Base-by-base conservation (phyloP, 2,888 invertebrate genomes). In the Harpalus rufipes region DNA sequence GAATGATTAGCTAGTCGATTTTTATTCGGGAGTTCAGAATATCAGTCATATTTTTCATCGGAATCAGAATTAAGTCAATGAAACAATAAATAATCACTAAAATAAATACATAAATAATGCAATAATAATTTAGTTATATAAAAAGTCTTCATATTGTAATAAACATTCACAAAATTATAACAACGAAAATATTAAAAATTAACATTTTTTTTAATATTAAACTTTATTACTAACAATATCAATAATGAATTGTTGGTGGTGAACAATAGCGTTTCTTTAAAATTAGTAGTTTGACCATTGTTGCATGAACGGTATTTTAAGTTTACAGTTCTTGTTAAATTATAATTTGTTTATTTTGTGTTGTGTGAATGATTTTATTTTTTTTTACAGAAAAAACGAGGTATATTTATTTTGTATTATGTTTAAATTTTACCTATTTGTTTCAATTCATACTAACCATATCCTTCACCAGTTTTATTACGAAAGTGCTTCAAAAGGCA, bases 241-340 rank as follows among this genome's bases (percentile, higher is more conserved):
- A 14, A 59, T 16, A 6, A 59, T 59, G 7, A n/a, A 6, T 14
- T 63, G 16, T n/a, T 68, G 68, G 39, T 32, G 68, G 16, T 68
- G n/a, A 68, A n/a, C n/a, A 68, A 7, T 5, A 41, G 68, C 32
- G 21, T 0, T 4, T 6, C 32, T n/a, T 68, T 14, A 39, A 68
- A 65, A 65, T 68, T 68, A 14, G 68, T 68, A 68, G 68, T 12
- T 68, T 63, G 32, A 63, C 63, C 16, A 59, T 63, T 68, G 68
- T 68, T 68, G 68, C 68, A 68, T 68, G 68, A 63, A 68, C 68
- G 25, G 32, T 39, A 68, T 68, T 68, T 68, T 68, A 68, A 63
- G 68, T 68, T 68, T 39, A n/a, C 41, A 68, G 32, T 68, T 68
- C 32, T 68, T 68, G 25, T 32, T 25, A 65, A 18, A 18, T 63